Evolutionary conservation across 2,113 vertebrate species (phyloP), one percentile per base, ranked within the genome.

Genomic region (Etheostoma cragini): DNA sequence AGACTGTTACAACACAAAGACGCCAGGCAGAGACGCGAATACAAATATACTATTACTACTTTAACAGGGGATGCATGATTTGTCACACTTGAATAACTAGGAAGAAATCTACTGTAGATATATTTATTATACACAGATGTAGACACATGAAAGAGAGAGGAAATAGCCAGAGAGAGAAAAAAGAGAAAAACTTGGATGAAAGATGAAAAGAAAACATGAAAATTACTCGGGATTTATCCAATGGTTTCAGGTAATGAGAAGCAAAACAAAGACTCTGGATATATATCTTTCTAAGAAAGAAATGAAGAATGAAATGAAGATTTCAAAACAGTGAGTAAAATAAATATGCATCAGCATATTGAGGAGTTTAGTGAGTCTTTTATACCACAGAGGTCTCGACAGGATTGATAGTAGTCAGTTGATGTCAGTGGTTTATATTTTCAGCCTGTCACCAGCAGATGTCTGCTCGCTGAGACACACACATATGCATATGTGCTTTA

Each of bases 381-480:
- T 79, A 12, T 57, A 35, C 3, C 14, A 4, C 14, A 45, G 49
- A 72, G 67, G 6, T 50, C 42, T 3, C 26, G 33, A 53, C 12
- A 42, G 65, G 81, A 76, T 74, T 70, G 76, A 78, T 67, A 6
- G 68, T 22, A 0, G n/a, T 68, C 7, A 76, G 58, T 56, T 22
- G 57, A 65, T 1, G 0, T 22, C 4, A 5, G 10, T 14, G 46
- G 8, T n/a, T 58, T 64, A 50, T 50, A 22, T 80, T 62, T 72
- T 63, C 67, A 33, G 45, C 13, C 54, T 68, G 66, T 87, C 78
- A 58, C 35, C 33, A 82, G 56, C 80, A 90, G 85, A 83, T 88
- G 88, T 75, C 68, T 54, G 7, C 58, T 71, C 6, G 0, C 57
- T 49, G 63, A 74, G 21, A 76, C 58, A 30, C 53, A 65, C 19